Evolutionary conservation across 2,113 vertebrate genomes (phyloP), one percentile per base, ranked within the genome.

Genomic region (Fregata magnificens): DNA sequence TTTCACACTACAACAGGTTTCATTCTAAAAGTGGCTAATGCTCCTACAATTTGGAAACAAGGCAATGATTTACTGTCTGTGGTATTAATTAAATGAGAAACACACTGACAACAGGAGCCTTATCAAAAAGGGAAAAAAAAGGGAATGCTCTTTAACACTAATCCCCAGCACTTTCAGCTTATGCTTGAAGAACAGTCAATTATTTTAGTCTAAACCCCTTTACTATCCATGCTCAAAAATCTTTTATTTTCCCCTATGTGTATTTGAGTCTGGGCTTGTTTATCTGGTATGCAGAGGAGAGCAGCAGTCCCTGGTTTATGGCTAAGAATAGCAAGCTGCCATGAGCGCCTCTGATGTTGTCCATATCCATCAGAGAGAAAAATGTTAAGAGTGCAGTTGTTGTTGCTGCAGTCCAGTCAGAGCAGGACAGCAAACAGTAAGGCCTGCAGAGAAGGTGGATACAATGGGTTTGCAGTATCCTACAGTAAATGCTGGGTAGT

Each of bases 31-130:
- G 62, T 56, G 29, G 40, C 14, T 86, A 81, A 93, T 82, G 50
- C 22, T 89, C 63, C 79, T 78, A 49, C 38, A 93, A 67, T 74
- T 92, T 88, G 38, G 85, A 92, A 97, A 93, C 47, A 94, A 93
- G 50, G 31, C 69, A 88, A 61, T 82, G 31, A 93, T 95, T 96
- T 96, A 87, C 49, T 84, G 77, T 79, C 65, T 79, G 32, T 76
- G 34, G 42, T 52, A 93, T 91, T 92, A 97, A 95, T 95, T 96
- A 91, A 89, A 88, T 53, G 78, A 77, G 53, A 71, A 89, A 82
- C 38, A 91, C 16, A 36, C 16, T 71, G 70, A 62, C 72, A 96
- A 89, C 18, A 85, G 11, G 7, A 92, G 13, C 16, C 52, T 86
- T 86, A 82, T 42, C 50, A 88, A 87, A 92, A 87, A 50, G 10